These are phyloP conservation scores for Rhabdomys pumilio DNA, from an alignment of 2,797 vertebrate genomes.

Conservation along the genomic window DNA sequence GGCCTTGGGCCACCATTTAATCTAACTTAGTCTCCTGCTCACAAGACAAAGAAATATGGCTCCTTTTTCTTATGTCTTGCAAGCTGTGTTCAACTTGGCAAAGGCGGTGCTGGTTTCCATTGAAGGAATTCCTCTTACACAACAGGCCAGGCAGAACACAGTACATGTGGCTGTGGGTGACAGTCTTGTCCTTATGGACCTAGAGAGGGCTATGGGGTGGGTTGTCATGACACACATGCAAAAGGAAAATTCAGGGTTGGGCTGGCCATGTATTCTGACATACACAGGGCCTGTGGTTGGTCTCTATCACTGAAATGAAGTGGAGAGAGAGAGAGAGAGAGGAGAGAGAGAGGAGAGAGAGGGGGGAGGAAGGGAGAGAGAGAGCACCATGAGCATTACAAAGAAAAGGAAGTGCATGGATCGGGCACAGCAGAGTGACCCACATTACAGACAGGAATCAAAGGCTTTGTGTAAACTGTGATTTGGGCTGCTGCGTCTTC, in stretches of 20 bases:
- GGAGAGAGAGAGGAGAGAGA: neutral
- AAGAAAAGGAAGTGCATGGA: neutral
- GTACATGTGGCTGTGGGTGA: neutral
- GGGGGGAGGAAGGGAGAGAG: no score
- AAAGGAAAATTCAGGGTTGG: neutral
- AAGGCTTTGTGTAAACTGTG: neutral
- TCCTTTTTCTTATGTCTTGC: neutral
- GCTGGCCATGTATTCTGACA: neutral
- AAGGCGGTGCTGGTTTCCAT: neutral
- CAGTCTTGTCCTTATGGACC: neutral
- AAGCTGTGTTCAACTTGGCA: neutral
- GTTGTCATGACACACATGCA: neutral
- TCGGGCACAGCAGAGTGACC: neutral
- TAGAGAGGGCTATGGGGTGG: neutral
- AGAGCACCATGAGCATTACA: neutral
- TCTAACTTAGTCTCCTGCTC: neutral
- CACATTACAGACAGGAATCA: constrained; percentile 36
- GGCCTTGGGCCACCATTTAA: neutral
- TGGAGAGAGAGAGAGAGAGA: no score
- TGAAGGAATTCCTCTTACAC: neutral
- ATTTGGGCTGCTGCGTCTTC: constrained; percentile 58
- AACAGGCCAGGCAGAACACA: neutral
- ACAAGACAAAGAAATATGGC: neutral
- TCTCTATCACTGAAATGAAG: no score
- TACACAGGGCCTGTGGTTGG: neutral